These are phyloP conservation scores for Ephydatia muelleri DNA, from an alignment of 37 sponge, comb jelly and placozoan species.

Conservation along the genomic window DNA sequence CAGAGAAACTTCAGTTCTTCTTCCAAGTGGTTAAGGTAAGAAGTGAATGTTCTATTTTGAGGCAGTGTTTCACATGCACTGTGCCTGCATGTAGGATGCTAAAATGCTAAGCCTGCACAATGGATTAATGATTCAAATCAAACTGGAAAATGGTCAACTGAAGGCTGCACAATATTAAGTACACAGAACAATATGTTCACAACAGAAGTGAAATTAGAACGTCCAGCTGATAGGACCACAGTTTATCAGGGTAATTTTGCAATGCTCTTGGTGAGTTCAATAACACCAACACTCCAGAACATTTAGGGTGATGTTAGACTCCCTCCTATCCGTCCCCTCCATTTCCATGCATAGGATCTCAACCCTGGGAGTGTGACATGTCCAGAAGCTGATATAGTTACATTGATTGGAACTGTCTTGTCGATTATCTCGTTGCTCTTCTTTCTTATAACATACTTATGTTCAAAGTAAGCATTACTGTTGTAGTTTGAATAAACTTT, in stretches of 20 bases:
- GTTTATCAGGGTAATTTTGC: constrained; percentile 26
- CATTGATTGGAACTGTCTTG: constrained; percentile 6
- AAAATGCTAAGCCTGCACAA: constrained; percentile 67
- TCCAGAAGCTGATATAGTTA: background rate
- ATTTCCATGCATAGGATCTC: constrained; percentile 18
- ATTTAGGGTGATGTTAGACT: no score
- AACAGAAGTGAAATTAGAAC: background rate
- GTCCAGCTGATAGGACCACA: background rate
- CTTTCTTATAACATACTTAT: constrained; percentile 5
- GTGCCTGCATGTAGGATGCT: constrained; percentile 62
- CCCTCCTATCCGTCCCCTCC: no score
- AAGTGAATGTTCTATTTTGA: background rate
- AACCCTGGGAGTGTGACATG: background rate
- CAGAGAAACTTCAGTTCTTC: background rate
- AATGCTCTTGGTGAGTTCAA: constrained; percentile 24
- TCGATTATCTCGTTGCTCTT: constrained; percentile 22
- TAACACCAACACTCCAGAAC: no score
- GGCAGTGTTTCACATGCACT: no score
- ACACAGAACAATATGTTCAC: background rate
- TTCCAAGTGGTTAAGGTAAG: background rate
- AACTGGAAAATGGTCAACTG: constrained; percentile 33
- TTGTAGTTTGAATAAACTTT: no score
- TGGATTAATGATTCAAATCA: constrained; percentile 50
- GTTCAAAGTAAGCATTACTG: background rate
- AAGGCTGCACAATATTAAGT: constrained; percentile 24